Evolutionary conservation across 2,888 invertebrate genomes (phyloP).

Genomic region (Catocala fraxini): DNA sequence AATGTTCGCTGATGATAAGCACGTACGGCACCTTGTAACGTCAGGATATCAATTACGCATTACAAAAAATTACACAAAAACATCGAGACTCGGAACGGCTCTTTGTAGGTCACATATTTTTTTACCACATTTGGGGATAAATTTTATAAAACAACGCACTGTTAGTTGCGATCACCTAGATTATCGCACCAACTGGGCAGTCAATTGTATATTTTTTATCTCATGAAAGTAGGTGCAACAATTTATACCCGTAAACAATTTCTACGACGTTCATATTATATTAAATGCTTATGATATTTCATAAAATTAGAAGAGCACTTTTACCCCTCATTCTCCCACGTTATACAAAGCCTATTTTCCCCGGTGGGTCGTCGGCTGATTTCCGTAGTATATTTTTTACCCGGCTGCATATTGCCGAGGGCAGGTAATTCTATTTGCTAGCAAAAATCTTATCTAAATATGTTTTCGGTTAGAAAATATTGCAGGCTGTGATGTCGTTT

Average conservation of each 20-base stretch:
- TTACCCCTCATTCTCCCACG: slow-evolving; percentile 26
- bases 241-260: background rate
- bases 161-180: too few species aligned
- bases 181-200: too few species aligned
- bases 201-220: too few species aligned
- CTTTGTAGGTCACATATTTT: too few species aligned
- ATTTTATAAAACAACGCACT: too few species aligned
- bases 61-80: too few species aligned
- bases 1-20: too few species aligned
- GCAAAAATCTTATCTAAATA: slow-evolving; percentile 45
- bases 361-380: slow-evolving; percentile 51
- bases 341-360: slow-evolving; percentile 39
- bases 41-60: too few species aligned
- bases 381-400: slow-evolving; percentile 69
- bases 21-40: too few species aligned
- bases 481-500: too few species aligned
- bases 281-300: slow-evolving; percentile 17
- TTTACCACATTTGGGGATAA: too few species aligned
- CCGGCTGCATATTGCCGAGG: slow-evolving; percentile 60
- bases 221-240: background rate
- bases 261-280: background rate
- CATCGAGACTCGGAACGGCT: too few species aligned
- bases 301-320: slow-evolving; percentile 32
- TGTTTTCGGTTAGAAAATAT: slow-evolving; percentile 33
- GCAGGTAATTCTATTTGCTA: slow-evolving; percentile 67